Conservation (phyloP, 92 coral and sea anemone genomes). For the Chrysogorgia sp. region DNA sequence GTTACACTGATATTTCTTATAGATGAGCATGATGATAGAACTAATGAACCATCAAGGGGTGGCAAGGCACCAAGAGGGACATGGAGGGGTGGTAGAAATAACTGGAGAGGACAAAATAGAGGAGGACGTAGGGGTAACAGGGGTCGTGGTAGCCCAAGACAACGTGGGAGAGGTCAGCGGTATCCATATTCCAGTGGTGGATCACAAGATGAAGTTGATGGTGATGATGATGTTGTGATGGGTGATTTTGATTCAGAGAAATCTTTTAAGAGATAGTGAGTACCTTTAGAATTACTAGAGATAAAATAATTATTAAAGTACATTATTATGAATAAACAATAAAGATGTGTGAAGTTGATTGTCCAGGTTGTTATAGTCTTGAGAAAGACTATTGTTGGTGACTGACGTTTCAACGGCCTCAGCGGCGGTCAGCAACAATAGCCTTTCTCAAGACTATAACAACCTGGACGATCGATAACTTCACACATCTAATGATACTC, state of each 20-base stretch:
- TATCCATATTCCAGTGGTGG: slow-evolving; percentile 36
- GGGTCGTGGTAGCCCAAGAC: slow-evolving; percentile 58
- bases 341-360: no score
- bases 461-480: no score
- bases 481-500: no score
- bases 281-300: not conserved
- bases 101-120: slow-evolving; percentile 58
- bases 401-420: no score
- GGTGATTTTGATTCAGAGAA: slow-evolving; percentile 46
- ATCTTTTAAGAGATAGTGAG: slow-evolving; percentile 38
- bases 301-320: not conserved
- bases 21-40: slow-evolving; percentile 30
- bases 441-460: no score
- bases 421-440: no score
- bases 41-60: slow-evolving; percentile 30
- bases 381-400: no score
- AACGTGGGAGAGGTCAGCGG: slow-evolving; percentile 52
- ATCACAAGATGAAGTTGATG: slow-evolving; percentile 55
- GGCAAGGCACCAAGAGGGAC: slow-evolving; percentile 46
- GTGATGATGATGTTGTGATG: slow-evolving; percentile 65
- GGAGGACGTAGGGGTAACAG: slow-evolving; percentile 63
- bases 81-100: slow-evolving; percentile 41
- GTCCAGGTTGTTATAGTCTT: no score
- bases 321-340: not conserved
- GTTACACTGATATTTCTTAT: slow-evolving; percentile 2